A percentile compares a stretch with the other conserved stretches of the same genome.
Conservation (phyloP, 2,797 vertebrate genomes). For the Monodelphis domestica region DNA sequence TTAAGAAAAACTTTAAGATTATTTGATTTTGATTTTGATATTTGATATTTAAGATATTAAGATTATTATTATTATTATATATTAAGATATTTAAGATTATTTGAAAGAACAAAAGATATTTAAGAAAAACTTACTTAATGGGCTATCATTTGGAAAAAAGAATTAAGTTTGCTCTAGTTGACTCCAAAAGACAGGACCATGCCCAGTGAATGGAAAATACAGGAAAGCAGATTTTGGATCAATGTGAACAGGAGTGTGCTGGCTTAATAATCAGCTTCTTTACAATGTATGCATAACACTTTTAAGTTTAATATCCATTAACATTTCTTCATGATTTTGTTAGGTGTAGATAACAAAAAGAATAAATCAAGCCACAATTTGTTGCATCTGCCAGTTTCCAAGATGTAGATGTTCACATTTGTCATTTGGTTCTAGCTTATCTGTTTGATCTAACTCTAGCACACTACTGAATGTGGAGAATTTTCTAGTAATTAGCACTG, state of each 20-base stretch:
- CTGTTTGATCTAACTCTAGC: not conserved
- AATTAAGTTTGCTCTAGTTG: not conserved
- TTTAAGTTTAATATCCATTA: not conserved
- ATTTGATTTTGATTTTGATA: too few relatives aligned
- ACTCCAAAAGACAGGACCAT: not conserved
- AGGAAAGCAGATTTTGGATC: not conserved
- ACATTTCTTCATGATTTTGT: not conserved
- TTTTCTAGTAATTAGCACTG: not conserved
- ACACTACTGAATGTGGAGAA: not conserved
- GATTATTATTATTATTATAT: too few relatives aligned
- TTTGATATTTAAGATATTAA: too few relatives aligned
- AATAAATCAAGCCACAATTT: not conserved
- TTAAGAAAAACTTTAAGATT: not conserved
- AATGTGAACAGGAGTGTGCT: not conserved
- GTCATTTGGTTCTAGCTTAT: not conserved
- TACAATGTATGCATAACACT: not conserved
- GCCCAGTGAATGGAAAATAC: not conserved
- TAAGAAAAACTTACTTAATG: not conserved
- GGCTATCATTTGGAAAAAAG: not conserved
- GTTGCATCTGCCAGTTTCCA: not conserved
- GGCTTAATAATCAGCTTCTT: not conserved
- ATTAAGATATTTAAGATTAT: too few relatives aligned
- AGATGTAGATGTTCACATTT: not conserved
- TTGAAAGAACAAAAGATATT: not conserved
- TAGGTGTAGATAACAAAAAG: not conserved